Percentiles rank a stretch among this genome's conserved stretches.
phyloP scores from a whole-genome alignment of 2,797 vertebrate species.

The Sebastes oblongus region DNA sequence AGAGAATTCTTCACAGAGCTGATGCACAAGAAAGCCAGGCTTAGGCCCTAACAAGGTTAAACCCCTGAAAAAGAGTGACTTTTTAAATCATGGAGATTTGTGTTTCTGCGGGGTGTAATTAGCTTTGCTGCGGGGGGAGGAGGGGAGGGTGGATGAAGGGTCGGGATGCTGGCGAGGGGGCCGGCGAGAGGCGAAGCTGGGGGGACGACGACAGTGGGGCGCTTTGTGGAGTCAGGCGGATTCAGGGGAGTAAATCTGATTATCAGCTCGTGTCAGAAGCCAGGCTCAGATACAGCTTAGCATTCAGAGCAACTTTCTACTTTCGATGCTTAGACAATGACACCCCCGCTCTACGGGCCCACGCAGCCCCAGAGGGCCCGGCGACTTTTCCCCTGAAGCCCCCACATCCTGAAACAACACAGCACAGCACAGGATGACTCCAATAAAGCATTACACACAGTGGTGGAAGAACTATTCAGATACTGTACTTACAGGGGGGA shows the following conservation, averaged over 20 bases:
- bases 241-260: constrained; percentile 99
- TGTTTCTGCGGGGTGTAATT: constrained; percentile 99
- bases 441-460: not conserved
- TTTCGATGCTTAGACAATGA: constrained; percentile 93
- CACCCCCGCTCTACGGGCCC: constrained; percentile 83
- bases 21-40: constrained; percentile 92
- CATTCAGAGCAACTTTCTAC: constrained; percentile 92
- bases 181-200: constrained; percentile 33
- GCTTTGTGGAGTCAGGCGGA: constrained; percentile 94
- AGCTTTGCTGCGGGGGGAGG: constrained; percentile 90
- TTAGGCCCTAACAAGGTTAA: constrained; percentile 99
- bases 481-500: not conserved
- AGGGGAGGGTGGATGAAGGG: constrained; percentile 49
- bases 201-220: constrained; percentile 88
- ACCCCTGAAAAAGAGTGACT: constrained; percentile 94
- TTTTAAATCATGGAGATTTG: constrained; percentile 99
- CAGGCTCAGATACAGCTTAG: constrained; percentile 98
- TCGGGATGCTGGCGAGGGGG: constrained; percentile 52
- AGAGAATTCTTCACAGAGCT: constrained; percentile 84
- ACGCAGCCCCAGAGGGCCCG: constrained; percentile 66
- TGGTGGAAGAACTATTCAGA: not conserved
- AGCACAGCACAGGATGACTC: not conserved
- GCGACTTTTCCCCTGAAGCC: constrained; percentile 17
- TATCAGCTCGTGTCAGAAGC: constrained; percentile 99
- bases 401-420: constrained; percentile 39